These are phyloP conservation scores for Pristionchus entomophagus DNA, from an alignment of 2,888 invertebrate species.

Conservation along the genomic window DNA sequence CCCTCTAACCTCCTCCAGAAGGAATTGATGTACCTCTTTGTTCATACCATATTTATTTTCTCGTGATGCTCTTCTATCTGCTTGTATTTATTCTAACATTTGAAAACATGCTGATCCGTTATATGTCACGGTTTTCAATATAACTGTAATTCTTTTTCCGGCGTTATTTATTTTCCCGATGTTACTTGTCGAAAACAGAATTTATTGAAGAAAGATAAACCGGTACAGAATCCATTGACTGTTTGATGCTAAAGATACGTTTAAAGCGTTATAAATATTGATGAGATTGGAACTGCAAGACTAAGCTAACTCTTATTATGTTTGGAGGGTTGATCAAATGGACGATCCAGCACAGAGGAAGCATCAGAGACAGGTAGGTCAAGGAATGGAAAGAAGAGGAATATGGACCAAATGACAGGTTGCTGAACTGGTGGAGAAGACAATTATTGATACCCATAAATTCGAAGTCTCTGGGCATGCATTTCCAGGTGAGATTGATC, in stretches of 20 bases:
- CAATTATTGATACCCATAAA: background rate
- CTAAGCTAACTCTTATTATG: background rate
- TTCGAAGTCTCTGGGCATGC: background rate
- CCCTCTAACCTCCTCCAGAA: background rate
- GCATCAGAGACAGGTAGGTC: background rate
- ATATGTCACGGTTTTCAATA: background rate
- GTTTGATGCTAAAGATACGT: background rate
- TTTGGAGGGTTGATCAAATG: background rate
- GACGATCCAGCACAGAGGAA: background rate
- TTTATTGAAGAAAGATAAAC: conserved; percentile 1
- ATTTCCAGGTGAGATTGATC: background rate
- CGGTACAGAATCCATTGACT: background rate
- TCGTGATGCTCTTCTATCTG: background rate
- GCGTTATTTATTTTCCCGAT: background rate
- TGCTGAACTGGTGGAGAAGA: background rate
- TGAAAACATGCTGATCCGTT: background rate
- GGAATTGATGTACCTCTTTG: background rate
- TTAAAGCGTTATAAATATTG: background rate
- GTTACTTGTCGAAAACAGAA: background rate
- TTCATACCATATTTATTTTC: conserved; percentile 29
- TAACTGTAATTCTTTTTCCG: background rate
- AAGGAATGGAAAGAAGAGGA: background rate
- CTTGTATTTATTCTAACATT: background rate
- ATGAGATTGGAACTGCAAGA: background rate
- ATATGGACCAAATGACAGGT: background rate